Conservation (phyloP, 2,113 vertebrate genomes). For the Tachysurus vachellii region DNA sequence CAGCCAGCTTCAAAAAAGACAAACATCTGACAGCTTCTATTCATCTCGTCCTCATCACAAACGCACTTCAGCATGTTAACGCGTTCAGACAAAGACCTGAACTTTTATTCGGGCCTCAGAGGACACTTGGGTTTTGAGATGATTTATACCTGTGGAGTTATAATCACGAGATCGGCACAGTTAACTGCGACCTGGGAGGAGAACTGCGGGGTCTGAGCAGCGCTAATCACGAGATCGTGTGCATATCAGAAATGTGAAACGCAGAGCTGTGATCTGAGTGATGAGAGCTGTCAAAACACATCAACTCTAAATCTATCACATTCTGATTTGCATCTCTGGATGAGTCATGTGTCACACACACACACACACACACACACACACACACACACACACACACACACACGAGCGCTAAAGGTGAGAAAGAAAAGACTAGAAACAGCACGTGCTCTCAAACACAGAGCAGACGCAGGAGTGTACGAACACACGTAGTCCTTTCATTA, state of each 20-base stretch:
- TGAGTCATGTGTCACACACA: background rate
- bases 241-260: background rate
- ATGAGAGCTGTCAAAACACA: slow-evolving; percentile 1
- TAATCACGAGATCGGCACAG: background rate
- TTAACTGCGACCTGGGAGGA: background rate
- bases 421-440: background rate
- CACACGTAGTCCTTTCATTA: background rate
- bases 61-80: background rate
- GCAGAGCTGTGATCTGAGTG: background rate
- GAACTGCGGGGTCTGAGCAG: background rate
- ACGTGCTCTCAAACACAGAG: background rate
- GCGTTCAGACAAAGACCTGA: background rate
- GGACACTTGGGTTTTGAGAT: background rate
- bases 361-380: background rate
- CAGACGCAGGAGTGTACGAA: background rate
- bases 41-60: background rate
- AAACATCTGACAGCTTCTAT: background rate
- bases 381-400: too few species aligned
- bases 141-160: background rate
- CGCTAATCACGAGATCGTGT: background rate
- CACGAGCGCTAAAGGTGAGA: too few species aligned
- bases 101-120: background rate
- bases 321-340: background rate
- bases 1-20: background rate
- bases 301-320: slow-evolving; percentile 4